Percentiles rank a stretch among this genome's conserved stretches.
Evolutionary conservation across 2,888 invertebrate species (phyloP).

Genomic region (Papilio demoleus): DNA sequence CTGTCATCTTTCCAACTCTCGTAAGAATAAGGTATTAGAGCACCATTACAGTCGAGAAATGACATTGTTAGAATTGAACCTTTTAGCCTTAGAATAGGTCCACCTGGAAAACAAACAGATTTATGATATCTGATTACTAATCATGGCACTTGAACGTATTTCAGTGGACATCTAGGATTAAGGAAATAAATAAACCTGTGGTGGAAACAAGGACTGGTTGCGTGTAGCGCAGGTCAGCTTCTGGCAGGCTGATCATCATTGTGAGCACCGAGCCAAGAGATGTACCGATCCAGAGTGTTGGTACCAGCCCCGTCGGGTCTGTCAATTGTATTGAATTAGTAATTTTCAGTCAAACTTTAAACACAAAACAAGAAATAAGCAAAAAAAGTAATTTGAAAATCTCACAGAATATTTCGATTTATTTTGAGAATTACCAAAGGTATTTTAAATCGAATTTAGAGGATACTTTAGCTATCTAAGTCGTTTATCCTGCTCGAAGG

Average conservation of each 20-base stretch:
- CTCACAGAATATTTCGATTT: too few relatives aligned
- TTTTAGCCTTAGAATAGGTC: constrained; percentile 97
- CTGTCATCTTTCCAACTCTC: constrained; percentile 97
- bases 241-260: constrained; percentile 92
- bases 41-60: constrained; percentile 97
- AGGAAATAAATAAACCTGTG: constrained; percentile 83
- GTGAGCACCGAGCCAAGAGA: constrained; percentile 98
- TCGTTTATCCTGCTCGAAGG: not conserved
- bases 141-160: constrained; percentile 2
- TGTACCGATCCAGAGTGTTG: constrained; percentile 99
- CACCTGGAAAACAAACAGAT: constrained; percentile 85
- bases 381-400: too few relatives aligned
- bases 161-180: not conserved
- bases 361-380: not conserved
- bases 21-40: constrained; percentile 94
- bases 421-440: too few relatives aligned
- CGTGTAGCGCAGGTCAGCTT: constrained; percentile 90
- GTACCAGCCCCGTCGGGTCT: constrained; percentile 93
- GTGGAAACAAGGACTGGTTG: constrained; percentile 95
- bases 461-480: not conserved
- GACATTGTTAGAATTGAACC: constrained; percentile 97
- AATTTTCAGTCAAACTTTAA: not conserved
- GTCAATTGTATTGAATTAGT: constrained; percentile 40
- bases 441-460: not conserved
- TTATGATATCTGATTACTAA: not conserved